Conservation (phyloP, 2,888 invertebrate species). For the Drosophila infuscata region DNA sequence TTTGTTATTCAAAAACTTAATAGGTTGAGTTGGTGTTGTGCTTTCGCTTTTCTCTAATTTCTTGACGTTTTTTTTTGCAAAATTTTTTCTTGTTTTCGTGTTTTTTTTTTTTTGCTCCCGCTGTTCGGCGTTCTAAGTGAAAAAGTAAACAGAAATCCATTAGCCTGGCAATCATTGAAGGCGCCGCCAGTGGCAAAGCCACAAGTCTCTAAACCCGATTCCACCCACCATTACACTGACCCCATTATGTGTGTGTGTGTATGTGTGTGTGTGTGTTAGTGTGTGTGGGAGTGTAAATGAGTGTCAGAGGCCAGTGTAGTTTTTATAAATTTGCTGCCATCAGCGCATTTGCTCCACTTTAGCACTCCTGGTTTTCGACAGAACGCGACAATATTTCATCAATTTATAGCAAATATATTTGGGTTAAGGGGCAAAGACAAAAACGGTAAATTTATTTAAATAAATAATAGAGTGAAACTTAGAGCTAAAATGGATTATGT, state of each 20-base stretch:
- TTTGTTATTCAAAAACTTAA: slow-evolving; percentile 23
- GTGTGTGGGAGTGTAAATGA: slow-evolving; percentile 25
- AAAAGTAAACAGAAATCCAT: slow-evolving; percentile 84
- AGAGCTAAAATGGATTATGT: slow-evolving; percentile 26
- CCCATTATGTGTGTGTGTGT: slow-evolving; percentile 20
- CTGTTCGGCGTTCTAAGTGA: slow-evolving; percentile 72
- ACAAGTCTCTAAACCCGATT: not conserved
- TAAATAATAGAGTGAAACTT: slow-evolving; percentile 58
- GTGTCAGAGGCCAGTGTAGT: slow-evolving; percentile 56
- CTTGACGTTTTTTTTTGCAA: slow-evolving; percentile 72
- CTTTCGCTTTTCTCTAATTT: slow-evolving; percentile 78
- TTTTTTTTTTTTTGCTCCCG: slow-evolving; percentile 41
- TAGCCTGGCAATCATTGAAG: slow-evolving; percentile 83
- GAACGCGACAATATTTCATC: slow-evolving; percentile 23
- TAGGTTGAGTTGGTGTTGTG: slow-evolving; percentile 55
- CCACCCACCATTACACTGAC: slow-evolving; percentile 8
- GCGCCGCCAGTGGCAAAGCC: slow-evolving; percentile 53
- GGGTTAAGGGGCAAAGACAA: not conserved
- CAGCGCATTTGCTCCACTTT: slow-evolving; percentile 71
- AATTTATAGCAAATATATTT: slow-evolving; percentile 26
- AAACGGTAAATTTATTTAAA: slow-evolving; percentile 41
- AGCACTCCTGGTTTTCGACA: slow-evolving; percentile 28
- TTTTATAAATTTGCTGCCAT: slow-evolving; percentile 78
- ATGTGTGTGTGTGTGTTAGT: slow-evolving; percentile 14
- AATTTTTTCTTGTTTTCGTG: slow-evolving; percentile 38